Evolutionary conservation across 1,140 invertebrate species (phyloP), one percentile per base, ranked within the genome.

Genomic region (Oedothorax gibbosus): DNA sequence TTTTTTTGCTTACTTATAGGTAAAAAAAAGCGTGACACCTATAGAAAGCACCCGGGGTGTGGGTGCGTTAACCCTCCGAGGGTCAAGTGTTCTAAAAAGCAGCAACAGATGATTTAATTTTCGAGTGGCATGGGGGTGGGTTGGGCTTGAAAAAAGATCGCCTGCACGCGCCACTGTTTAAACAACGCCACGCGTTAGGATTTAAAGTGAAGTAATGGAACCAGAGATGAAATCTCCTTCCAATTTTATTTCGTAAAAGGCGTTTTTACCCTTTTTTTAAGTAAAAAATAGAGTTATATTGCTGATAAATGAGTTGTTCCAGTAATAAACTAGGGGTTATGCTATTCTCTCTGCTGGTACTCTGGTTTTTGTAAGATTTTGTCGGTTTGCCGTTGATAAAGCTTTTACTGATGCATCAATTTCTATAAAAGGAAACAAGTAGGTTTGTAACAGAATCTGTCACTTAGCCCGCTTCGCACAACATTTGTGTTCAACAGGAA

Each of bases 11-110:
- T 71, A 71, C 69, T 51, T n/a, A n/a, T n/a, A 5, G 35, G 35
- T 35, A 35, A 35, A 35, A 35, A 71, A 75, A 18, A n/a, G 20
- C 53, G 56, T 49, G 12, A 12, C 57, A 15, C 18, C 57, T 15
- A n/a, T n/a, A 71, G 3, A 71, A 71, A 71, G 49, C 68, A 15
- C 53, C 11, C 35, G 35, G 72, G 20, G 72, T 75, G 72, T 75
- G 72, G 72, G 72, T 75, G 72, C 72, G 54, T 75, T 75, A 75
- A 75, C 72, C 72, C 72, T 14, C 8, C 12, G 35, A 35, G 54
- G 72, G 72, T 75, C 72, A 75, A 75, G 72, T 75, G 57, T 6
- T 75, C n/a, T 75, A 35, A 75, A 62, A 75, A 75, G 72, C 49
- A 75, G 51, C 72, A 75, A 75, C 72, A 75, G 72, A 75, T 75